Evolutionary conservation across 2,888 invertebrate genomes (phyloP).

Genomic region (Rhingia rostrata): DNA sequence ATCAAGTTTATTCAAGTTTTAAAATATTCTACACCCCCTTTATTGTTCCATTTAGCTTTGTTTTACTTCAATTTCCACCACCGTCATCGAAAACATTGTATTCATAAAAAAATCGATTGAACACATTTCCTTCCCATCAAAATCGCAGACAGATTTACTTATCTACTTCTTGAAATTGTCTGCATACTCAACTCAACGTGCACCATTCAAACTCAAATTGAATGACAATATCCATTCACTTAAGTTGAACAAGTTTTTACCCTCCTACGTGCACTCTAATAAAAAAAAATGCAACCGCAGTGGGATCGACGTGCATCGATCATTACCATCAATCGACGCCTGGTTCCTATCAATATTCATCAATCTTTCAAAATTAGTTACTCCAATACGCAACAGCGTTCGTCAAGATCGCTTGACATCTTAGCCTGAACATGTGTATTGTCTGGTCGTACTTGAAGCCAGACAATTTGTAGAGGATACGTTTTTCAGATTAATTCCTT

Average conservation of each 20-base stretch:
- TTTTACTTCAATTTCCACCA: neutral
- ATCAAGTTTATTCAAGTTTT: too few relatives aligned
- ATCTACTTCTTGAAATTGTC: constrained; percentile 17
- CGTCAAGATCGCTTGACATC: constrained; percentile 39
- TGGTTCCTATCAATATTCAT: constrained; percentile 68
- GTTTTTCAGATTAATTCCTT: constrained; percentile 45
- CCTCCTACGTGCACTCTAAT: constrained; percentile 12
- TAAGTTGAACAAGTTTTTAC: constrained; percentile 38
- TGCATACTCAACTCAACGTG: constrained; percentile 14
- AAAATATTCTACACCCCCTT: too few relatives aligned
- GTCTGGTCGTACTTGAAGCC: constrained; percentile 59
- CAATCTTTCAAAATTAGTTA: constrained; percentile 53
- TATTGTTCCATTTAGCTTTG: too few relatives aligned
- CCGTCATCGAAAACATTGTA: neutral
- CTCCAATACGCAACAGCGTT: constrained; percentile 34
- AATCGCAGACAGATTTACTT: constrained; percentile 18
- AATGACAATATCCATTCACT: constrained; percentile 54
- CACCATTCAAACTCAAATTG: constrained; percentile 36
- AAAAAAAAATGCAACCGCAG: constrained; percentile 10
- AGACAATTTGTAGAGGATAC: constrained; percentile 43
- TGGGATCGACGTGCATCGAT: constrained; percentile 40
- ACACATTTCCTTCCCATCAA: constrained; percentile 6
- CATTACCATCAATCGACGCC: constrained; percentile 71
- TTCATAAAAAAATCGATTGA: neutral
- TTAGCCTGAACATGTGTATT: constrained; percentile 51